A percentile compares a stretch with the other conserved stretches of the same genome.
Conservation (phyloP, 2,797 vertebrate species). For the Paguma larvata region DNA sequence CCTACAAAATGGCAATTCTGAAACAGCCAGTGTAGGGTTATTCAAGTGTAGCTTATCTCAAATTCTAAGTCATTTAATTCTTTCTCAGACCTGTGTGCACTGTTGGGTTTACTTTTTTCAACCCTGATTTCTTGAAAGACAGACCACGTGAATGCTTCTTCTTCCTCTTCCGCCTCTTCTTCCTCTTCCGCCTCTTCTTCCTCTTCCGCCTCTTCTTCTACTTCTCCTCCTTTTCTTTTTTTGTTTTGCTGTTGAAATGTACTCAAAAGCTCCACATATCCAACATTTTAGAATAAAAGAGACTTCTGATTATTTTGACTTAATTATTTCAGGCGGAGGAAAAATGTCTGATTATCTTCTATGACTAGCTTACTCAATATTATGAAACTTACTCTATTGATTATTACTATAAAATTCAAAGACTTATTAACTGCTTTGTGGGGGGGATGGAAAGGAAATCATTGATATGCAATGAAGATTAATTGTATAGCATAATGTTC, state of each 20-base stretch:
- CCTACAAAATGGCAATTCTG: background rate
- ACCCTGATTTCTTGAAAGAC: background rate
- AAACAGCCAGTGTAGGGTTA: background rate
- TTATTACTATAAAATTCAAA: constrained; percentile 88
- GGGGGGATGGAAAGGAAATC: constrained; percentile 74
- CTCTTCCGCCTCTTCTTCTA: background rate
- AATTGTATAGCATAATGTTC: constrained; percentile 90
- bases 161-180: background rate
- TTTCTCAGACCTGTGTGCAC: constrained; percentile 22
- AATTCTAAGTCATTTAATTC: constrained; percentile 29
- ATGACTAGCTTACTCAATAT: constrained; percentile 85
- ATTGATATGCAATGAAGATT: constrained; percentile 90
- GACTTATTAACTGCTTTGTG: constrained; percentile 85
- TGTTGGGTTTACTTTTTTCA: background rate
- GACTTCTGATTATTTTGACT: constrained; percentile 84
- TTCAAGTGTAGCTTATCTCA: background rate
- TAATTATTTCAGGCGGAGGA: constrained; percentile 85
- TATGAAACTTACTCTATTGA: constrained; percentile 88
- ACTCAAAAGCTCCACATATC: constrained; percentile 69
- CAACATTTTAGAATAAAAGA: constrained; percentile 80
- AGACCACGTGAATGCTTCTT: constrained; percentile 71
- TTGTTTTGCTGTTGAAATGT: constrained; percentile 60
- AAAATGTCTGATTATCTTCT: constrained; percentile 84
- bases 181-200: too few species aligned
- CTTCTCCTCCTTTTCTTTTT: background rate